Conservation (phyloP, 2,797 vertebrate species). For the Florisuga fusca region DNA sequence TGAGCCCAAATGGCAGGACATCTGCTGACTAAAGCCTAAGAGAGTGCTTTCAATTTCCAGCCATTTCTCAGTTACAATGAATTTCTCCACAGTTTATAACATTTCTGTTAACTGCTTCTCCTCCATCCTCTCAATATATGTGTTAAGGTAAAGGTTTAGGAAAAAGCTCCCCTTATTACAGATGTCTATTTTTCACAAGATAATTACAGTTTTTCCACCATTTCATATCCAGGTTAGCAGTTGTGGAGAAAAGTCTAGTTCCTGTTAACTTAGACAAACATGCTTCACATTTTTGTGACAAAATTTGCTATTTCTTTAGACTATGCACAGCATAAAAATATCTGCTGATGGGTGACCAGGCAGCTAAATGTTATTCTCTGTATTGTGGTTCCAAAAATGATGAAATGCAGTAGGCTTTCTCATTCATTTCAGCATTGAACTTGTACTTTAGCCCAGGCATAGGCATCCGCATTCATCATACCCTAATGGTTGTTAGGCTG, state of each 20-base stretch:
- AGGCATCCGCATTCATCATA: background rate
- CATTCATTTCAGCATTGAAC: background rate
- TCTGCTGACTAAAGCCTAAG: constrained; percentile 46
- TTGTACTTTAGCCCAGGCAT: background rate
- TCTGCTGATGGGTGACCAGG: background rate
- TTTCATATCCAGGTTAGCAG: background rate
- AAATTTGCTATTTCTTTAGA: background rate
- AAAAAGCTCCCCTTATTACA: background rate
- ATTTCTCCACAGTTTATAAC: background rate
- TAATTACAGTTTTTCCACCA: background rate
- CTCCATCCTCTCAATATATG: background rate
- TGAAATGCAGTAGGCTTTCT: background rate
- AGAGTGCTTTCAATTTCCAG: constrained; percentile 32
- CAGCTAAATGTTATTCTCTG: background rate
- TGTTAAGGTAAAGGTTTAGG: background rate
- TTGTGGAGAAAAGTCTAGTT: background rate
- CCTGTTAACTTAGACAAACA: background rate
- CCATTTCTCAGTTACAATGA: background rate
- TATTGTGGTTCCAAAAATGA: background rate
- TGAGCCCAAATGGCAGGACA: constrained; percentile 61
- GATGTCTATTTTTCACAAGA: background rate
- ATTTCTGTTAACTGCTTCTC: background rate
- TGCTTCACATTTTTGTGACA: background rate
- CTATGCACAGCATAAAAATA: background rate
- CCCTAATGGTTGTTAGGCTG: background rate